Evolutionary conservation across 2,888 invertebrate species (phyloP), one percentile per base, ranked within the genome.

Genomic region (Entomobrya multifasciata): DNA sequence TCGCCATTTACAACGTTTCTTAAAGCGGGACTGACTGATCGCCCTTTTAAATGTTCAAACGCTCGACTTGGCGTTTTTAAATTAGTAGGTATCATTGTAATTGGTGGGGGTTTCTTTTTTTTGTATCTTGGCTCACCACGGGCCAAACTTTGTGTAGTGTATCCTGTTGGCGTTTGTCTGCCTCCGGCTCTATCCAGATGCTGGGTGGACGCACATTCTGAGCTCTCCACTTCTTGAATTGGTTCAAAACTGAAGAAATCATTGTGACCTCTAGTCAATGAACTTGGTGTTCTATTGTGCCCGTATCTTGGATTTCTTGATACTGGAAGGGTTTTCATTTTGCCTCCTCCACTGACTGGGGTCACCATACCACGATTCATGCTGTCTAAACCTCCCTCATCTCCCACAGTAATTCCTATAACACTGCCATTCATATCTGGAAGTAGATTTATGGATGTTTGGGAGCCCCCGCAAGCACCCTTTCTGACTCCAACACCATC

Each of bases 241-340:
- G 85, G 85, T 44, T 85, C 85, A 49, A 85, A 85, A 25, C 85
- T 85, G 79, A 85, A 85, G 67, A 85, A 85, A 55, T 85, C 85
- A 20, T 85, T 85, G 47, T 70, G 41, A 60, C 85, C 85, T 79
- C 85, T 30, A 6, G 79, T 85, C 5, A 85, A 25, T 0, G 85
- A 85, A 22, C 62, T 85, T 3, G 85, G 85, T n/a, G 85, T 85
- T 55, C 79, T 78, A 30, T 10, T 70, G 27, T 79, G 70, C 1
- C 79, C 79, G 10, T 57, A 20, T 22, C 85, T 41, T 13, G 49
- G 77, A 22, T 20, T 72, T 30, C 70, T 57, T 1, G 30, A n/a
- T n/a, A n/a, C n/a, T n/a, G n/a, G n/a, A n/a, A n/a, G 30, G n/a
- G 5, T 79, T 44, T 55, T 72, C 3, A 72, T 22, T 79, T 79